phyloP scores from a whole-genome alignment of 2,113 vertebrate species.

The Pseudorectes ferrugineus region DNA sequence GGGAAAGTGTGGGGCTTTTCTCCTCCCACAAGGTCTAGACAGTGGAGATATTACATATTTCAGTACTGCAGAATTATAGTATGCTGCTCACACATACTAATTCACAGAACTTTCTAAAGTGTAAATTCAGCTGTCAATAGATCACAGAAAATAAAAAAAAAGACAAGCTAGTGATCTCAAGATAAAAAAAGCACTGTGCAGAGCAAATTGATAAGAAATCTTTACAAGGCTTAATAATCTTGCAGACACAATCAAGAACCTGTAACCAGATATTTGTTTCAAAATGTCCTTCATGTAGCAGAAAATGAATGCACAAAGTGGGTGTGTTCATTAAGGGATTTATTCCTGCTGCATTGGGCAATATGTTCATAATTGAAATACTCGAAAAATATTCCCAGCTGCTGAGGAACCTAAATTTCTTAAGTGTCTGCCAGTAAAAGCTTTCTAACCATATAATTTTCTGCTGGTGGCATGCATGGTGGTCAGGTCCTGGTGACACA shows the following conservation, averaged over 20 bases:
- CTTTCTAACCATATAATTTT: neutral
- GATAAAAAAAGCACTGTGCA: neutral
- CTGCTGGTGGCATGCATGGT: neutral
- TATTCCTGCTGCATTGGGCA: neutral
- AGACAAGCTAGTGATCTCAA: neutral
- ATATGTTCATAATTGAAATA: neutral
- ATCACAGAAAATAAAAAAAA: neutral
- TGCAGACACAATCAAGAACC: neutral
- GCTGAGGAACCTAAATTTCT: neutral
- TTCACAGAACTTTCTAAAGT: neutral
- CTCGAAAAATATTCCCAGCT: neutral
- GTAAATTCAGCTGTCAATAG: neutral
- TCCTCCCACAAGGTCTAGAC: neutral
- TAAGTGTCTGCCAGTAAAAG: neutral
- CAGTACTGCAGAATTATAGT: neutral
- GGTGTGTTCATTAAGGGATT: neutral
- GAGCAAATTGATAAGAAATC: neutral
- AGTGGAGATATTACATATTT: neutral
- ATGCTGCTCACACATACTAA: neutral
- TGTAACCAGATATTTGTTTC: neutral
- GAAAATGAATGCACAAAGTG: neutral
- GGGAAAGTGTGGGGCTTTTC: neutral
- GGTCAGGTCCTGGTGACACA: neutral
- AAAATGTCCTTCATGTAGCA: neutral
- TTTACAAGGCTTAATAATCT: neutral